These are phyloP conservation scores for Drosophila kambysellisi DNA, from an alignment of 2,888 invertebrate species.

Conservation along the genomic window DNA sequence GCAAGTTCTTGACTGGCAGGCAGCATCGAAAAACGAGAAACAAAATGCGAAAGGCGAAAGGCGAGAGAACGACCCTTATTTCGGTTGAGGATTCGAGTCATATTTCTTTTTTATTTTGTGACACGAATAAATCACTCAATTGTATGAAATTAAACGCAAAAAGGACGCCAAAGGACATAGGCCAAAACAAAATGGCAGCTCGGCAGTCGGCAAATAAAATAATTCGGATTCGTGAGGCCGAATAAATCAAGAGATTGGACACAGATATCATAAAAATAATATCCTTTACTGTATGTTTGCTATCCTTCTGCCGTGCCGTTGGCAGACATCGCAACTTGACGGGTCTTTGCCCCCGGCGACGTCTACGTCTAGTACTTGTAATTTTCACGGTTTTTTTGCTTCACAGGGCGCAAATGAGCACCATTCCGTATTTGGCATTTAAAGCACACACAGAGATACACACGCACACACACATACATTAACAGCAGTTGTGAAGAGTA, in stretches of 20 bases:
- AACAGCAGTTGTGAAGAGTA: constrained; percentile 36
- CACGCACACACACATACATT: constrained; percentile 5
- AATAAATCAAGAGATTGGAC: constrained; percentile 85
- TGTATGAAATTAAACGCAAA: constrained; percentile 81
- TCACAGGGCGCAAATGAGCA: constrained; percentile 60
- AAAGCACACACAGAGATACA: constrained; percentile 10
- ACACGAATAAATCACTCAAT: constrained; percentile 85
- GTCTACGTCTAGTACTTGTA: not conserved
- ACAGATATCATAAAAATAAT: constrained; percentile 85
- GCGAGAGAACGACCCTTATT: constrained; percentile 76
- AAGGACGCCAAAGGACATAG: constrained; percentile 60
- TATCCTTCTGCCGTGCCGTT: constrained; percentile 45
- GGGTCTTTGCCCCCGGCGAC: constrained; percentile 33
- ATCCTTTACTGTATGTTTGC: constrained; percentile 63
- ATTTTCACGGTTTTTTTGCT: constrained; percentile 5
- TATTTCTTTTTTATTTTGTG: constrained; percentile 84
- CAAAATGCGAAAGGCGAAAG: constrained; percentile 14
- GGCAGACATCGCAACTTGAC: constrained; percentile 54
- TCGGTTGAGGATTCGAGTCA: constrained; percentile 68
- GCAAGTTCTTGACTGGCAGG: constrained; percentile 47
- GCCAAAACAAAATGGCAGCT: constrained; percentile 74
- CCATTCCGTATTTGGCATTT: constrained; percentile 46
- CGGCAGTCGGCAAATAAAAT: constrained; percentile 68
- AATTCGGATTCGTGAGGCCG: constrained; percentile 82
- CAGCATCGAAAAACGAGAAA: constrained; percentile 19